Evolutionary conservation across 92 coral and sea anemone genomes (phyloP).

Genomic region (Umimayanthus kanabou): DNA sequence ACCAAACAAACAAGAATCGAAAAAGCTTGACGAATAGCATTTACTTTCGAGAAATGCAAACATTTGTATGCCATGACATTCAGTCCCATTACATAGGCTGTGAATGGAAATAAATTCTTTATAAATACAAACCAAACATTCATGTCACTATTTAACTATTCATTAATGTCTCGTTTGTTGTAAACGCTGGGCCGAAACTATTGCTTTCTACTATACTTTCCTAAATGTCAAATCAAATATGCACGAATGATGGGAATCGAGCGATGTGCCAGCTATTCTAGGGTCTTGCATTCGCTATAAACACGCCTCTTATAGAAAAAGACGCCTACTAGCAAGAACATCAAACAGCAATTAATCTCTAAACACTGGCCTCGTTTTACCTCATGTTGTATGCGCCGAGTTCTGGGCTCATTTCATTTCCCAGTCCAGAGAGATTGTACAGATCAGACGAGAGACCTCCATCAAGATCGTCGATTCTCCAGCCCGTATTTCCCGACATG

Average conservation of each 20-base stretch:
- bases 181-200: no score
- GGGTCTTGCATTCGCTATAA: not conserved
- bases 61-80: no score
- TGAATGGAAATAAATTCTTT: no score
- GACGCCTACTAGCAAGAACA: not conserved
- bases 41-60: no score
- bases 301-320: not conserved
- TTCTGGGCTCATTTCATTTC: conserved; percentile 83
- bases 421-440: conserved; percentile 91
- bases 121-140: no score
- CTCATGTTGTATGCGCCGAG: conserved; percentile 91
- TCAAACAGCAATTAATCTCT: not conserved
- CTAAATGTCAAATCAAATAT: not conserved
- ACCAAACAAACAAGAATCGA: no score
- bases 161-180: no score
- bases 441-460: conserved; percentile 86
- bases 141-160: no score
- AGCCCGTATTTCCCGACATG: conserved; percentile 72
- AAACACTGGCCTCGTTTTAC: conserved; percentile 42
- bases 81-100: no score
- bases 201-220: no score
- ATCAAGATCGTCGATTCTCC: conserved; percentile 87
- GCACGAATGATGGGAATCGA: not conserved
- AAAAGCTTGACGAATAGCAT: no score
- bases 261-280: not conserved